A percentile compares a stretch with the other conserved stretches of the same genome.
Evolutionary conservation across 1,140 invertebrate genomes (phyloP).

Genomic region (Lineus longissimus): DNA sequence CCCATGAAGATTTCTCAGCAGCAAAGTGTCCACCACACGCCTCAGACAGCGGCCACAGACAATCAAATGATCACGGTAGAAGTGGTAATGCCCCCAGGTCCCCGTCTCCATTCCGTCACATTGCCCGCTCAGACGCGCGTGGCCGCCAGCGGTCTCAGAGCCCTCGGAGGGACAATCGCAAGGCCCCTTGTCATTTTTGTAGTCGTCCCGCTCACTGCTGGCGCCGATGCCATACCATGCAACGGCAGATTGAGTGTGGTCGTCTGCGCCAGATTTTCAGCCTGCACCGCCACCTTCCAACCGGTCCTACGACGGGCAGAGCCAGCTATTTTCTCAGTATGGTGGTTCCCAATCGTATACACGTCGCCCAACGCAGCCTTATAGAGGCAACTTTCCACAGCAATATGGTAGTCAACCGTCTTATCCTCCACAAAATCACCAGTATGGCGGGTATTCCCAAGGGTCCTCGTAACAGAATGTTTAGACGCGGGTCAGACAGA

Average conservation of each 20-base stretch:
- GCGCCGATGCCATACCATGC: no score
- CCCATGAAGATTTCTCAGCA: neutral
- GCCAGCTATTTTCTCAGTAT: neutral
- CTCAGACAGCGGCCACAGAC: neutral
- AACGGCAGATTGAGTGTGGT: no score
- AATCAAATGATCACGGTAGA: neutral
- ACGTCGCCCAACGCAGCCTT: no score
- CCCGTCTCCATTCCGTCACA: neutral
- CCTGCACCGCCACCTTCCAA: no score
- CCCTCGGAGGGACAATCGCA: neutral
- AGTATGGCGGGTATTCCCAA: no score
- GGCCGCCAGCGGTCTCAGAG: neutral
- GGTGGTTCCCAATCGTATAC: no score
- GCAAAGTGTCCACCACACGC: neutral
- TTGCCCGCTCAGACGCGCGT: neutral
- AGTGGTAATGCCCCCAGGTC: neutral
- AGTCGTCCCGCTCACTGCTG: neutral
- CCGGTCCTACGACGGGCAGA: no score
- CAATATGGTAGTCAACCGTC: neutral
- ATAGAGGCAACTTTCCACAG: neutral
- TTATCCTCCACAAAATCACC: no score
- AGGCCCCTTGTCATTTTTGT: neutral
- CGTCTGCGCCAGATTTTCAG: no score
- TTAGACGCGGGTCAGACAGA: neutral
- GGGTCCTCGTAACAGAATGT: no score